Evolutionary conservation across 2,888 invertebrate species (phyloP).

Genomic region (Chironomus riparius): DNA sequence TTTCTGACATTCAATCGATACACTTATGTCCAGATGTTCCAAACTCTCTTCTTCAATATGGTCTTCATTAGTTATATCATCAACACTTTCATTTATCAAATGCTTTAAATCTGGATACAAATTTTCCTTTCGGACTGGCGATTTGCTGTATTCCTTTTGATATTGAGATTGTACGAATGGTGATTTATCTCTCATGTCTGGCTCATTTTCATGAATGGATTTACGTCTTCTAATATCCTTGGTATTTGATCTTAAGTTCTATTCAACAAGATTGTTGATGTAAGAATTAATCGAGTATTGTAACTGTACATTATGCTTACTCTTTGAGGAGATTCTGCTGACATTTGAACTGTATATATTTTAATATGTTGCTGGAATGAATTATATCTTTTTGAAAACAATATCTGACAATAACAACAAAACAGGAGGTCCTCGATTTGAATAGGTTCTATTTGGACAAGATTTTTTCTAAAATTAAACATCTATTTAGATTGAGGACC

Average conservation of each 20-base stretch:
- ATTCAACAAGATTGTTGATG: background rate
- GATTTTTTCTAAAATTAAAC: too few relatives aligned
- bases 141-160: too few relatives aligned
- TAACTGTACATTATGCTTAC: background rate
- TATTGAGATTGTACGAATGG: background rate
- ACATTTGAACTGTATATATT: background rate
- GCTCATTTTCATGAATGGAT: background rate
- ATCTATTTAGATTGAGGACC: too few relatives aligned
- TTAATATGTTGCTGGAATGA: too few relatives aligned
- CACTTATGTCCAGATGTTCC: background rate
- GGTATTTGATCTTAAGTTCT: background rate
- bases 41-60: background rate
- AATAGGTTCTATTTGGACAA: too few relatives aligned
- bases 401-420: too few relatives aligned
- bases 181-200: background rate
- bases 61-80: background rate
- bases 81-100: background rate
- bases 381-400: too few relatives aligned
- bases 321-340: background rate
- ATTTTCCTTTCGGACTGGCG: background rate
- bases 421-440: too few relatives aligned
- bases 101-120: background rate
- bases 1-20: background rate
- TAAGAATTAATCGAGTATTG: background rate
- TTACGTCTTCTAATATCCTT: background rate